Conservation (phyloP, 2,888 invertebrate genomes). For the Mesorhabditis spiculigera region DNA sequence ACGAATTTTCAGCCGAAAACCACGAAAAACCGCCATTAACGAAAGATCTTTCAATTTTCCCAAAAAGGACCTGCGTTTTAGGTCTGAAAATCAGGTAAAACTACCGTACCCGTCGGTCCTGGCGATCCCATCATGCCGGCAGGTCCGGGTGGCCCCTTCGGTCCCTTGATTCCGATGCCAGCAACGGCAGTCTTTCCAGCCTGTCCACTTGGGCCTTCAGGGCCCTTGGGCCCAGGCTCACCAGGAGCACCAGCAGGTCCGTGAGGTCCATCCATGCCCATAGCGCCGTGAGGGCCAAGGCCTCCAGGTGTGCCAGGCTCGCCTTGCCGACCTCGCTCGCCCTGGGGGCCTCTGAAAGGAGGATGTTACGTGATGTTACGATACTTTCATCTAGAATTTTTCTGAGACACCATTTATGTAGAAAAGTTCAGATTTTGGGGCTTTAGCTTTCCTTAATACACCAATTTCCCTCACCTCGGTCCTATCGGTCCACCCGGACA, state of each 20-base stretch:
- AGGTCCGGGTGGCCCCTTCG: slow-evolving; percentile 50
- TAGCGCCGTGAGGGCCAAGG: slow-evolving; percentile 44
- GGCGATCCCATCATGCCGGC: slow-evolving; percentile 43
- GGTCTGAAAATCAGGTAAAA: neutral
- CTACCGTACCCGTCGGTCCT: slow-evolving; percentile 36
- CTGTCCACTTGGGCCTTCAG: slow-evolving; percentile 37
- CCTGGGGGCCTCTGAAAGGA: slow-evolving; percentile 48
- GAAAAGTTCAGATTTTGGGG: neutral
- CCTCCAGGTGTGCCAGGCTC: slow-evolving; percentile 36
- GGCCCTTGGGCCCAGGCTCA: slow-evolving; percentile 31
- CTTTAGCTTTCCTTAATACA: neutral
- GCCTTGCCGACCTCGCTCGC: slow-evolving; percentile 53
- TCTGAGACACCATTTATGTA: neutral
- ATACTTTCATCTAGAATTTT: neutral
- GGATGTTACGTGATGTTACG: neutral
- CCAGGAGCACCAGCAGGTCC: slow-evolving; percentile 43
- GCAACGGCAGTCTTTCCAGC: slow-evolving; percentile 47
- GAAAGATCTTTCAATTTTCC: slow-evolving; percentile 12
- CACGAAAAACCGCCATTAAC: no score
- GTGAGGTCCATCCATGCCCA: slow-evolving; percentile 44
- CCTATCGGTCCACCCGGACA: slow-evolving; percentile 58
- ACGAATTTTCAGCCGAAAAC: no score
- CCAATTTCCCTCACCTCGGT: slow-evolving; percentile 25
- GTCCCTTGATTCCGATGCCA: slow-evolving; percentile 54
- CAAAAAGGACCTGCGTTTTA: slow-evolving; percentile 7